phyloP scores from a whole-genome alignment of 2,888 invertebrate genomes.

The Periphyllus acericola region DNA sequence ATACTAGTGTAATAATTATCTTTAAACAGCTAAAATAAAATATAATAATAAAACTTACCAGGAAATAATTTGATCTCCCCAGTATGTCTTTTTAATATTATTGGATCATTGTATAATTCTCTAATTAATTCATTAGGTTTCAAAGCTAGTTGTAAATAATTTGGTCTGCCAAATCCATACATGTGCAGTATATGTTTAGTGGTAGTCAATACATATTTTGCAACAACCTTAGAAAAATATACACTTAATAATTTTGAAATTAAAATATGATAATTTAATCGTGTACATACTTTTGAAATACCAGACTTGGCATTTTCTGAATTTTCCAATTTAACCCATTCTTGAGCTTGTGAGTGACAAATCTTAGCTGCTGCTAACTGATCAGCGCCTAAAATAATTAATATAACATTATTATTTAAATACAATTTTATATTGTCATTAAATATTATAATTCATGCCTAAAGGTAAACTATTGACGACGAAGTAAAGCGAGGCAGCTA shows the following conservation, averaged over 20 bases:
- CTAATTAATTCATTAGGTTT: slow-evolving; percentile 68
- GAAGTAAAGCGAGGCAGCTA: slow-evolving; percentile 67
- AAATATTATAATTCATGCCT: slow-evolving; percentile 64
- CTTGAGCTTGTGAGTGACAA: slow-evolving; percentile 69
- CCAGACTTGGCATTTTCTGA: slow-evolving; percentile 63
- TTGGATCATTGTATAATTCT: slow-evolving; percentile 69
- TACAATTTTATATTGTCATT: background rate
- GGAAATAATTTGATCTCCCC: slow-evolving; percentile 65
- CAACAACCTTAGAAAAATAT: slow-evolving; percentile 67
- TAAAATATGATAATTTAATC: background rate
- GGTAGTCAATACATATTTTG: slow-evolving; percentile 69
- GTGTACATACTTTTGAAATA: slow-evolving; percentile 63
- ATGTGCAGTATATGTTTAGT: slow-evolving; percentile 69
- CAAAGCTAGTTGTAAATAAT: slow-evolving; percentile 68
- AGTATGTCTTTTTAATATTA: slow-evolving; percentile 68
- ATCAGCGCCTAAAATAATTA: slow-evolving; percentile 68
- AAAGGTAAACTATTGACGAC: slow-evolving; percentile 68
- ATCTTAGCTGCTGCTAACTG: slow-evolving; percentile 69
- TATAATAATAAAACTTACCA: slow-evolving; percentile 60
- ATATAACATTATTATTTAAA: background rate
- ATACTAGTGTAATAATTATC: background rate
- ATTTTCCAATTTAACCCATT: slow-evolving; percentile 66
- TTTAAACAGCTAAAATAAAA: background rate
- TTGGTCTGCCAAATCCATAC: slow-evolving; percentile 68
- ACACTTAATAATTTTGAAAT: background rate